Evolutionary conservation across 2,113 vertebrate genomes (phyloP), one percentile per base, ranked within the genome.

Genomic region (Mola mola): DNA sequence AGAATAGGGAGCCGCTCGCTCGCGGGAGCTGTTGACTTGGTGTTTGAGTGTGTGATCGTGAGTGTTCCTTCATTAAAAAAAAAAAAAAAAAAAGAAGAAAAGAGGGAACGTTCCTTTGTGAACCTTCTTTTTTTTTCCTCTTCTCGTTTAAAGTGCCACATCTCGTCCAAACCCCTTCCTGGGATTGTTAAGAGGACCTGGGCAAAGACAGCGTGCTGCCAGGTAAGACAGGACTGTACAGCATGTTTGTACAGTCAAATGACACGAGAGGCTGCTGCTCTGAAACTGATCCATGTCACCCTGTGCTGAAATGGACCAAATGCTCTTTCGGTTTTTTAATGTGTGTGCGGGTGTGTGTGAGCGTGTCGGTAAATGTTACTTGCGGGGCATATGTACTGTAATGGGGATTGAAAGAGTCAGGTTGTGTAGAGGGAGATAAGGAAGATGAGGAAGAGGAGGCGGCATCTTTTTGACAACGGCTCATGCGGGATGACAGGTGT

Each of bases 161-260:
- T 72, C 78, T 87, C 80, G 73, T 50, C 63, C 53, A 77, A 78
- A 64, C n/a, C 75, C 73, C 74, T 74, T 65, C 65, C 57, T 82
- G 69, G 80, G 84, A 85, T 71, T 87, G 84, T 77, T 72, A 88
- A 73, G 76, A 86, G 84, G 81, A 90, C 9, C 79, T 58, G 50
- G 37, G 38, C 44, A 82, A 24, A 56, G 76, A 71, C 47, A 8
- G 0, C 67, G 72, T 69, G 77, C 84, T 80, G 84, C 84, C 84
- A 88, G 87, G 75, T 91, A 89, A 75, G 89, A 83, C 29, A 41
- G 47, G 43, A 38, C 17, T 1, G 7, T 36, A 33, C 1, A 5
- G 16, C 25, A 1, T 37, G 44, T 25, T 21, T 43, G 8, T n/a
- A 24, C 22, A 24, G 24, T 36, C 4, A 17, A 2, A 71, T 15